Conservation (phyloP, 37 sponge, comb jelly and placozoan genomes). For the Halisarca cf. caerulea region DNA sequence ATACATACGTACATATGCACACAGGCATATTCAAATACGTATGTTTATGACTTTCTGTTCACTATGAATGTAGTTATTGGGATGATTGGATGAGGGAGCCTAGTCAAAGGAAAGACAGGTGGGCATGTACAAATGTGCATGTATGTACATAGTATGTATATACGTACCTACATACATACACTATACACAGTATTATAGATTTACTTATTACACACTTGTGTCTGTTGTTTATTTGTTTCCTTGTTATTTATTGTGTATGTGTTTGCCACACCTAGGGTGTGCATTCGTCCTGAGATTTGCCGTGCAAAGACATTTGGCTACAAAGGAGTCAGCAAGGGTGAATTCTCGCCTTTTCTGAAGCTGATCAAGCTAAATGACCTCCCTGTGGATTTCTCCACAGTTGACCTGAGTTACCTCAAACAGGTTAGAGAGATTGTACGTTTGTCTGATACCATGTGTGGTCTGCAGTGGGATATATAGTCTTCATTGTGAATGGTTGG, state of each 20-base stretch:
- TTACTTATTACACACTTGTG: not conserved
- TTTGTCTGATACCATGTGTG: not conserved
- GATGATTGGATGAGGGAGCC: slow-evolving; percentile 97
- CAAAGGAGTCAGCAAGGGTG: slow-evolving; percentile 78
- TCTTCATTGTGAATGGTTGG: too few relatives aligned
- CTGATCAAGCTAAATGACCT: slow-evolving; percentile 63
- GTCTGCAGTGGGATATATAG: not conserved
- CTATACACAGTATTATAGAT: not conserved
- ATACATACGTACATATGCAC: too few relatives aligned
- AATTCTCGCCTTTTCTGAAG: slow-evolving; percentile 59
- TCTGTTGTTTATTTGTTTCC: not conserved
- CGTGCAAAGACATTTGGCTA: slow-evolving; percentile 83
- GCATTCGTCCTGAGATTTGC: slow-evolving; percentile 90
- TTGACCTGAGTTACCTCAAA: slow-evolving; percentile 59
- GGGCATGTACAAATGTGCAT: not conserved
- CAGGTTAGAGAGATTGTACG: slow-evolving; percentile 43
- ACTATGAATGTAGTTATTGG: slow-evolving; percentile 67
- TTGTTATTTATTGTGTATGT: too few relatives aligned
- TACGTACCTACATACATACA: not conserved
- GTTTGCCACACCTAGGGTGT: slow-evolving; percentile 55
- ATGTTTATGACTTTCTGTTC: not conserved
- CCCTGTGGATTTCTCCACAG: slow-evolving; percentile 58
- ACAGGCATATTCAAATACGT: not conserved
- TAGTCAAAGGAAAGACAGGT: slow-evolving; percentile 72
- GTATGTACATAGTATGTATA: not conserved